phyloP scores from a whole-genome alignment of 2,797 vertebrate genomes.

The Falco peregrinus region DNA sequence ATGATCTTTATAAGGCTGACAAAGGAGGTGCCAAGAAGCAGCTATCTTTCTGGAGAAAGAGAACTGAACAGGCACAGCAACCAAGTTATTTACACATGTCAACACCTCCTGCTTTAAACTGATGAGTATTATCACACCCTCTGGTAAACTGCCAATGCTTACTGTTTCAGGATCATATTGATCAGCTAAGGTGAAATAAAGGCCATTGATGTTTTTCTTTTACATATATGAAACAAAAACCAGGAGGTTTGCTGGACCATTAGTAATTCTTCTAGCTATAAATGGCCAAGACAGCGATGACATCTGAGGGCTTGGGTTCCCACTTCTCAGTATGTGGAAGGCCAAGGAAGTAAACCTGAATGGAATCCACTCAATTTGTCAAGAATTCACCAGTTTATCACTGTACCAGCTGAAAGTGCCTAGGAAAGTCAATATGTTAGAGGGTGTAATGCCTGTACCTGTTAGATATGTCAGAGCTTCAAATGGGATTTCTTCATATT shows the following conservation, averaged over 20 bases:
- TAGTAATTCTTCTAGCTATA: not conserved
- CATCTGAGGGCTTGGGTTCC: not conserved
- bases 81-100: not conserved
- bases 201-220: not conserved
- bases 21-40: not conserved
- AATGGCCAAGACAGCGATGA: not conserved
- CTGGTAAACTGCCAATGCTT: not conserved
- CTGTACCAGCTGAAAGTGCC: not conserved
- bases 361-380: not conserved
- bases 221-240: not conserved
- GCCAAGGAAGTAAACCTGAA: not conserved
- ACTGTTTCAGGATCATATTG: not conserved
- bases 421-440: not conserved
- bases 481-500: slow-evolving; percentile 89
- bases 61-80: not conserved
- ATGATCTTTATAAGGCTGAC: not conserved
- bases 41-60: not conserved
- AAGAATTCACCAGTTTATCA: not conserved
- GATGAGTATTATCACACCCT: not conserved
- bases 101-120: not conserved
- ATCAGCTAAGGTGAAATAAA: not conserved
- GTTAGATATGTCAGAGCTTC: slow-evolving; percentile 92
- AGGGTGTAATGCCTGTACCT: slow-evolving; percentile 73
- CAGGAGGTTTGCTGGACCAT: not conserved
- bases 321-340: not conserved